Base-by-base conservation (phyloP, 2,888 invertebrate species). In the Agrilus cyanescens region DNA sequence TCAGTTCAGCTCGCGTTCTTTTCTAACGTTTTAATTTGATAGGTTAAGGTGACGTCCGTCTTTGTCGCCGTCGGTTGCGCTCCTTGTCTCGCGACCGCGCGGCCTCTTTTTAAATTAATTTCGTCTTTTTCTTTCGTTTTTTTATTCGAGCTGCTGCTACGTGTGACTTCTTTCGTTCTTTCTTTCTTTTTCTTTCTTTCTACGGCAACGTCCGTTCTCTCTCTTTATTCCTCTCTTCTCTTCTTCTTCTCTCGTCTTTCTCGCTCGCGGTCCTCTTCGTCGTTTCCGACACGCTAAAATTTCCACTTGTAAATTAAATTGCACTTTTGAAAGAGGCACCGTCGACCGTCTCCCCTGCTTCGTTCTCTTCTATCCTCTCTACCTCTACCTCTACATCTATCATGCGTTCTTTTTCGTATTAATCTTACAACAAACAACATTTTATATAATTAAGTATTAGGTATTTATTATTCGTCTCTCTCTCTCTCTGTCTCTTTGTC, bases 231-330 rank as follows among this genome's bases (percentile, higher is more conserved):
- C n/a, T 46, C 44, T 43, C 39, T 45, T 46, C 49, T 49, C 49
- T 47, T 47, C 46, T 46, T 43, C 41, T 38, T 36, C 29, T 48
- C 66, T 62, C 72, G 73, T 66, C 69, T 61, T 68, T 73, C 69
- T 65, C 61, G 62, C 72, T 67, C 68, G 68, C 69, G 67, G 67
- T 66, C 61, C 62, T 69, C 67, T 66, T 25, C 61, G 63, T 68
- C 65, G 58, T 68, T 66, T 68, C 68, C 44, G 37, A 44, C 47
- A 47, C 44, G 38, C 44, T 45, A 57, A 58, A 55, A 58, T 60
- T 59, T 55, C 59, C 56, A 57, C 57, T 59, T 59, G 56, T 53
- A 48, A 44, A 47, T 57, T 54, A 57, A 57, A 58, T 55, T 57
- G 58, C 50, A 58, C 56, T 59, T 56, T 57, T 58, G 57, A 55